Evolutionary conservation across 2,888 invertebrate genomes (phyloP).

Genomic region (Orchestes rusci): DNA sequence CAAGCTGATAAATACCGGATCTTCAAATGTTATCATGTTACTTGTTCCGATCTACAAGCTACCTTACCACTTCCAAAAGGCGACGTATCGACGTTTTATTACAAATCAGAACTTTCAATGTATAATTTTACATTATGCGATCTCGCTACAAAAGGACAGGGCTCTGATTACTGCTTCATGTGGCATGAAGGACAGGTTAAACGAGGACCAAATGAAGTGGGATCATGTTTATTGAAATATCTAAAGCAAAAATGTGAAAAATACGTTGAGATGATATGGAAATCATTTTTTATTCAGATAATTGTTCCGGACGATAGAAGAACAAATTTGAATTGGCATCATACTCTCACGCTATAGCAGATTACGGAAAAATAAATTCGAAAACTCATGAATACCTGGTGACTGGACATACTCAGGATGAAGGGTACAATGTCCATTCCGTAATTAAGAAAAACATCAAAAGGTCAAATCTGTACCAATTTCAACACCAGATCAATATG

Average conservation of each 20-base stretch:
- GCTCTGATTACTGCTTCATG: conserved; percentile 4
- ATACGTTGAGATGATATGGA: conserved; percentile 2
- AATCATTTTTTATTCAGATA: conserved; percentile 4
- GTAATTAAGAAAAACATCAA: conserved; percentile 5
- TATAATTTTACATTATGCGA: conserved; percentile 8
- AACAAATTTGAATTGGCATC: conserved; percentile 4
- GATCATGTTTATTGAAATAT: conserved; percentile 1
- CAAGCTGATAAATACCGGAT: conserved; percentile 9
- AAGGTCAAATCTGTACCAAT: conserved; percentile 5
- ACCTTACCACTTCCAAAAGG: conserved; percentile 8
- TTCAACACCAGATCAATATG: conserved; percentile 6
- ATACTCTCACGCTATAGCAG: conserved; percentile 5
- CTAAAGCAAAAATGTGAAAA: conserved; percentile 1
- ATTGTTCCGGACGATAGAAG: conserved; percentile 3
- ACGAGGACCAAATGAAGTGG: conserved; percentile 8
- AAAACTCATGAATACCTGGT: conserved; percentile 7
- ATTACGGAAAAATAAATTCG: conserved; percentile 5
- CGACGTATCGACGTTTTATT: conserved; percentile 8
- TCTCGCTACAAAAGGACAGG: conserved; percentile 5
- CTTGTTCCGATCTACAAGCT: conserved; percentile 6
- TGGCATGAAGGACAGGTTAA: conserved; percentile 12
- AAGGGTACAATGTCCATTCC: conserved; percentile 5
- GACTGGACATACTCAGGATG: conserved; percentile 6
- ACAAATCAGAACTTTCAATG: conserved; percentile 1
- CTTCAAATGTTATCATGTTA: conserved; percentile 4